A percentile compares a stretch with the other conserved stretches of the same genome.
Evolutionary conservation across 2,888 invertebrate genomes (phyloP).

Genomic region (Meiosimyza decipiens): DNA sequence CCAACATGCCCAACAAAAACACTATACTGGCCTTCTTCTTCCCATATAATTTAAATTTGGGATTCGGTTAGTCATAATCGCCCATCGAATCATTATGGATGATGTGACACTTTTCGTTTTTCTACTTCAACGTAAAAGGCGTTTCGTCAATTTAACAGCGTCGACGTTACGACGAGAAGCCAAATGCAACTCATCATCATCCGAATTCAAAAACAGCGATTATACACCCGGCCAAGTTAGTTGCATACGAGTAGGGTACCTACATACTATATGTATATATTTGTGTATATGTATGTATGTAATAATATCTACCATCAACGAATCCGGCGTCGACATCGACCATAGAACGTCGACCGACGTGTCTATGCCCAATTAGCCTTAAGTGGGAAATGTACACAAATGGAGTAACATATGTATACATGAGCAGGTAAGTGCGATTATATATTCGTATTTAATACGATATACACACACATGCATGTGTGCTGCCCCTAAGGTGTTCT

Average conservation of each 20-base stretch:
- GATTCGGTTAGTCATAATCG: slow-evolving; percentile 38
- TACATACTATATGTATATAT: slow-evolving; percentile 34
- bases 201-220: slow-evolving; percentile 26
- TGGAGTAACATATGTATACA: background rate
- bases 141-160: slow-evolving; percentile 15
- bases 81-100: slow-evolving; percentile 57
- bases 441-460: background rate
- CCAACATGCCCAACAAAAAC: slow-evolving; percentile 26
- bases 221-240: slow-evolving; percentile 18
- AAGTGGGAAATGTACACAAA: slow-evolving; percentile 17
- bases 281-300: slow-evolving; percentile 13
- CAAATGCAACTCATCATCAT: slow-evolving; percentile 31
- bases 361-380: slow-evolving; percentile 35
- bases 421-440: too few species aligned
- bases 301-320: background rate
- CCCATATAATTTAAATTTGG: slow-evolving; percentile 27
- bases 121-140: slow-evolving; percentile 29
- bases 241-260: slow-evolving; percentile 15
- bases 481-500: too few species aligned
- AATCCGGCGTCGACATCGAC: background rate
- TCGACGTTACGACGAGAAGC: slow-evolving; percentile 15
- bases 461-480: background rate
- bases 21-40: slow-evolving; percentile 11
- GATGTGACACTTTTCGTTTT: slow-evolving; percentile 63
- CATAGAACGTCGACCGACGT: background rate